phyloP scores from a whole-genome alignment of 23 tunicate species.

The Halocynthia aurantium region DNA sequence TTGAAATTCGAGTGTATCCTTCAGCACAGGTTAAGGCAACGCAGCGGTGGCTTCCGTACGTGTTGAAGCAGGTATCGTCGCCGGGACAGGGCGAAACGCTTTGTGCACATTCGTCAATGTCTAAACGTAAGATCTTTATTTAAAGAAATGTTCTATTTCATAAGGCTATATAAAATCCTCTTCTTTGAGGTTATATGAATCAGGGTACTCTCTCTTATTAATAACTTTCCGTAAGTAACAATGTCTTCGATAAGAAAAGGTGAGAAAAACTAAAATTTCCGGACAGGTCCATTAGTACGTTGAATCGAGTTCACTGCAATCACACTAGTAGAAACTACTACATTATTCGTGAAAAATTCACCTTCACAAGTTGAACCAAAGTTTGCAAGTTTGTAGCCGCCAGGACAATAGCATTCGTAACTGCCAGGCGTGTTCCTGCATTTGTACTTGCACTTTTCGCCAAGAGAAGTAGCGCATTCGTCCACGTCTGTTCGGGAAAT shows the following conservation, averaged over 20 bases:
- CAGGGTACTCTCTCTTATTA: no score
- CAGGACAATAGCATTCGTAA: constrained; percentile 49
- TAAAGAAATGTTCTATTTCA: no score
- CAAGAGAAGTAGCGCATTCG: constrained; percentile 36
- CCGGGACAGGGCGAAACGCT: constrained; percentile 39
- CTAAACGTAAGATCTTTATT: constrained; percentile 10
- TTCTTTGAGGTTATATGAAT: no score
- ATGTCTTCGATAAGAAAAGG: no score
- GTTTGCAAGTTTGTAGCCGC: constrained; percentile 44
- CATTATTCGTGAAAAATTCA: neutral
- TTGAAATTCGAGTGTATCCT: constrained; percentile 43
- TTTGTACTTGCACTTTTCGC: constrained; percentile 26
- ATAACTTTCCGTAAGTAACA: no score
- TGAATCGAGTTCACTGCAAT: no score
- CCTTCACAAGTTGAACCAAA: constrained; percentile 61
- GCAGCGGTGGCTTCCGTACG: constrained; percentile 69
- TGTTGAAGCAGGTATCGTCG: constrained; percentile 83
- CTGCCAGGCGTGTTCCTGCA: constrained; percentile 59
- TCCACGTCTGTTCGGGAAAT: constrained; percentile 35
- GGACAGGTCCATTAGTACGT: neutral
- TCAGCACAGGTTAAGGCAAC: constrained; percentile 60
- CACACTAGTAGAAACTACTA: no score
- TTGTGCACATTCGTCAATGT: constrained; percentile 69
- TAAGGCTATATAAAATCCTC: no score
- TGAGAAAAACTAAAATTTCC: no score